Percentiles rank a stretch among this genome's conserved stretches.
These are phyloP conservation scores for Apis laboriosa DNA, from an alignment of 1,140 invertebrate genomes.

Conservation along the genomic window DNA sequence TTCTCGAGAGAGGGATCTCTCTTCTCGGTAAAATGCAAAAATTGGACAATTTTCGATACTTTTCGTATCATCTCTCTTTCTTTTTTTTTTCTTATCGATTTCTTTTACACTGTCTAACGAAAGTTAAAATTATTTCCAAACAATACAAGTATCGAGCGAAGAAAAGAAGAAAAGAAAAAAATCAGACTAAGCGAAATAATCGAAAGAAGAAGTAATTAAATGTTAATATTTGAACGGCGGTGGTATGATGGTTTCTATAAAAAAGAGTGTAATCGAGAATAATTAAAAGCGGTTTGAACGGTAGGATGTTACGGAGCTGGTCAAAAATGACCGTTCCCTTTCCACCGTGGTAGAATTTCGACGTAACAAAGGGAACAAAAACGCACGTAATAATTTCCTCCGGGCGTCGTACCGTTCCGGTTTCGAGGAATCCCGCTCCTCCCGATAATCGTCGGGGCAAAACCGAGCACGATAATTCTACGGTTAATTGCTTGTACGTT, in stretches of 20 bases:
- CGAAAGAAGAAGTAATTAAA: slow-evolving; percentile 4
- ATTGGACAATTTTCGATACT: background rate
- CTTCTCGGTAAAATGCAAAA: too few relatives aligned
- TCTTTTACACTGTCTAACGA: too few relatives aligned
- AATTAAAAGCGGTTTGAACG: slow-evolving; percentile 20
- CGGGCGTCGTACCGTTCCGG: slow-evolving; percentile 33
- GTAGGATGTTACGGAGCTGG: background rate
- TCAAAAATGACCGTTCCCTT: slow-evolving; percentile 3
- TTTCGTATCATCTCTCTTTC: too few relatives aligned
- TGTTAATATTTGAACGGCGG: slow-evolving; percentile 27
- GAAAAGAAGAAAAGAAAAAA: too few relatives aligned
- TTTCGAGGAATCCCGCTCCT: slow-evolving; percentile 42
- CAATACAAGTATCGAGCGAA: background rate
- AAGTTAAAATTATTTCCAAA: background rate
- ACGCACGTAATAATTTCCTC: slow-evolving; percentile 34
- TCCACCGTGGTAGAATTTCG: background rate
- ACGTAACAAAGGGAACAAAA: slow-evolving; percentile 29
- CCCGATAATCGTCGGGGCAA: slow-evolving; percentile 37
- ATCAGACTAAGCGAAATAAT: too few relatives aligned
- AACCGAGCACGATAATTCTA: slow-evolving; percentile 53
- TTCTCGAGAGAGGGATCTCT: background rate
- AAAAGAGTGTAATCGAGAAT: background rate
- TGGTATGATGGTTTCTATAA: background rate
- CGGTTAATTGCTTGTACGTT: slow-evolving; percentile 53
- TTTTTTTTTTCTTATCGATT: too few relatives aligned